A percentile compares a stretch with the other conserved stretches of the same genome.
These are phyloP conservation scores for Polietes domitor DNA, from an alignment of 2,888 invertebrate genomes.

Conservation along the genomic window DNA sequence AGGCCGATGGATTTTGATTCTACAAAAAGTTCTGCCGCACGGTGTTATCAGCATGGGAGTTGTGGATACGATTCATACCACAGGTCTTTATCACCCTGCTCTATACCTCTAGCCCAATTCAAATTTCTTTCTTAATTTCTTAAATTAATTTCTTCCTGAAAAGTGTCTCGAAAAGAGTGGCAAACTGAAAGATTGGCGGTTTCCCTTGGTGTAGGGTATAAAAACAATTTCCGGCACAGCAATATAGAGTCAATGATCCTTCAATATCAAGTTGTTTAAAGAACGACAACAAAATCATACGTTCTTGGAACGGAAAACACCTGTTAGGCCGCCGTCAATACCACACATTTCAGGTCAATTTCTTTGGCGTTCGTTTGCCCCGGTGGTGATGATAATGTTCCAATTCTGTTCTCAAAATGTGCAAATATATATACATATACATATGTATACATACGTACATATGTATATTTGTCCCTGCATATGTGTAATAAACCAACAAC, in stretches of 20 bases:
- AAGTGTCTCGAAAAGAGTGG: no score
- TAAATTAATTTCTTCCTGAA: no score
- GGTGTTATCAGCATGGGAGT: no score
- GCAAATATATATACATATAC: neutral
- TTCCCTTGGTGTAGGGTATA: no score
- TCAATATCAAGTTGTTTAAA: neutral
- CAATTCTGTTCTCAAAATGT: neutral
- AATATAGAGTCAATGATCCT: neutral
- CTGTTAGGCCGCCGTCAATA: neutral
- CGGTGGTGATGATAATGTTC: conserved; percentile 19
- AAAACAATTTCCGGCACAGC: neutral
- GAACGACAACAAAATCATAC: neutral
- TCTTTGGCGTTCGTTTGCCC: neutral
- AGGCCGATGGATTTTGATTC: no score
- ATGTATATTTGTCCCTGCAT: neutral
- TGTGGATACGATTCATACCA: no score
- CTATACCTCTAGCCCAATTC: no score
- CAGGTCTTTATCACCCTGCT: no score
- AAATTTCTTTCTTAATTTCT: no score
- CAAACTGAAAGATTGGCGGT: no score
- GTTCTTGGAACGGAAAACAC: neutral
- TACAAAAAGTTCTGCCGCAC: no score
- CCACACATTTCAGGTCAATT: neutral
- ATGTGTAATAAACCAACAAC: conserved; percentile 10
- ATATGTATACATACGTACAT: neutral